Conservation (phyloP, 2,113 vertebrate species). For the Nesoenas mayeri region DNA sequence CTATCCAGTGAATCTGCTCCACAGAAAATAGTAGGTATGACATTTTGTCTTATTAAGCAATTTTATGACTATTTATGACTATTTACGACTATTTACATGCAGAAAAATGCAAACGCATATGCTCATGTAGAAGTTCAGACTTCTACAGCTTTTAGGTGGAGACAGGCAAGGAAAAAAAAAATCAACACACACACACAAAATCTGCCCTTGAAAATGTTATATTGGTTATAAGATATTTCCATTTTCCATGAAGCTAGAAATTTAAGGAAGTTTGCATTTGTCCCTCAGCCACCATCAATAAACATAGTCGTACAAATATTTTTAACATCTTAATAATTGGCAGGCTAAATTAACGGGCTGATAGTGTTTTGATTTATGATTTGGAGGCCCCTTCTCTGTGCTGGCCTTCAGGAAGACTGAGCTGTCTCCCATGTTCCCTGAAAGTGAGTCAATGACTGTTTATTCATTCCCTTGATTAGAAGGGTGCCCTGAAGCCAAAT, state of each 20-base stretch:
- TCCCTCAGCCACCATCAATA: conserved; percentile 38
- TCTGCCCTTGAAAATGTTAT: neutral
- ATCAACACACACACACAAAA: neutral
- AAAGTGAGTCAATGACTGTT: conserved; percentile 75
- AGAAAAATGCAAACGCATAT: neutral
- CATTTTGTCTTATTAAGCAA: neutral
- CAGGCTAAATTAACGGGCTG: conserved; percentile 62
- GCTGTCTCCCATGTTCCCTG: conserved; percentile 55
- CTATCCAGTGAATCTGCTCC: neutral
- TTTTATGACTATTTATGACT: neutral
- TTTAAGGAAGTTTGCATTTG: conserved; percentile 4
- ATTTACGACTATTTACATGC: neutral
- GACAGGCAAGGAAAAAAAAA: neutral
- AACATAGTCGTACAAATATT: conserved; percentile 45
- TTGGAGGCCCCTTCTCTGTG: conserved; percentile 40
- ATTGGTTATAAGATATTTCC: neutral
- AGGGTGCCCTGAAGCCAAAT: conserved; percentile 74
- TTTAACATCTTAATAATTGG: conserved; percentile 72
- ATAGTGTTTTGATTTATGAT: conserved; percentile 72
- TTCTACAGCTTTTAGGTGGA: neutral
- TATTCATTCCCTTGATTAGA: conserved; percentile 78
- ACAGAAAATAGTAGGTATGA: neutral
- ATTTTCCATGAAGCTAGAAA: neutral
- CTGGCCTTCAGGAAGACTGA: conserved; percentile 69
- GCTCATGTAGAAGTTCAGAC: neutral